phyloP scores from a whole-genome alignment of 2,113 vertebrate genomes.

The Phalacrocorax aristotelis region DNA sequence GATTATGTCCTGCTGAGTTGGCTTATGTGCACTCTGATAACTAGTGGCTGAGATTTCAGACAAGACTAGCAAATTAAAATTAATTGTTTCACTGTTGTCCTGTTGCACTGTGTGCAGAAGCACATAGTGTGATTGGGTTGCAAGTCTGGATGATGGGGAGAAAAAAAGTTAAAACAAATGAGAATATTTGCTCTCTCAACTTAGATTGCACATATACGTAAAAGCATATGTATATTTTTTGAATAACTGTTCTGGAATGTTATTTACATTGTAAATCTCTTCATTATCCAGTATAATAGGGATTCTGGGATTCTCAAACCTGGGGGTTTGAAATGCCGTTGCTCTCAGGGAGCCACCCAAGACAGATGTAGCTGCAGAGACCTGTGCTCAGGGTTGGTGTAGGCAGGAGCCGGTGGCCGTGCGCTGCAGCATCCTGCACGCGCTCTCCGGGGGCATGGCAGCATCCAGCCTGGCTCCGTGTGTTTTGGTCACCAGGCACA shows the following conservation, averaged over 20 bases:
- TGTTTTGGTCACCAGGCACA: fast-evolving
- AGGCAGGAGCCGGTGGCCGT: background rate
- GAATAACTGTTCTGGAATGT: background rate
- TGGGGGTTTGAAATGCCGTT: background rate
- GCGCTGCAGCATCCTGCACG: background rate
- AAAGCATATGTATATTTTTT: background rate
- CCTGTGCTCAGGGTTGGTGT: background rate
- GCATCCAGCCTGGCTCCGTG: background rate
- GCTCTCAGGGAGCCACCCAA: background rate
- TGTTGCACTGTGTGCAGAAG: background rate
- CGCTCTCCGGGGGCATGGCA: background rate
- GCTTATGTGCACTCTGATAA: background rate
- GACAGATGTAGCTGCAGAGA: background rate
- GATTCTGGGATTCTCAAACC: background rate
- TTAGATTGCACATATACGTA: background rate
- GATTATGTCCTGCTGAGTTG: background rate
- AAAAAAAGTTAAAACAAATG: background rate
- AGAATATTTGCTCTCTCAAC: background rate
- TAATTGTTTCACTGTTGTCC: background rate
- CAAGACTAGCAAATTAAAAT: background rate
- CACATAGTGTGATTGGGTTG: background rate
- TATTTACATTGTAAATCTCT: background rate
- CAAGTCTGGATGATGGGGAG: background rate
- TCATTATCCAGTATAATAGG: background rate
- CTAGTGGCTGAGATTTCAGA: background rate